Base-by-base conservation (phyloP, 2,113 vertebrate species). In the Myotis brandtii region DNA sequence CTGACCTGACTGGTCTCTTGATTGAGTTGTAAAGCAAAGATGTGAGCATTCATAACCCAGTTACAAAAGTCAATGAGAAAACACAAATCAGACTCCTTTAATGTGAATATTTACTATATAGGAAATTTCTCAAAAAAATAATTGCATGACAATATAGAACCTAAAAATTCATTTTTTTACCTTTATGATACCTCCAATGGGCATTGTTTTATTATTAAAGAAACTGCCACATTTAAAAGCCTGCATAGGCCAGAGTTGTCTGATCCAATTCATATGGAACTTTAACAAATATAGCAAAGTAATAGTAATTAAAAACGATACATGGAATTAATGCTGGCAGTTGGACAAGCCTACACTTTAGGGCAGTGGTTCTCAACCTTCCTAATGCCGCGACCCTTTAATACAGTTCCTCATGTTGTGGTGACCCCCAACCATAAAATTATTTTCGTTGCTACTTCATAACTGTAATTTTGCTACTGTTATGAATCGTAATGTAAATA, bases 31-130 rank as follows among this genome's bases (percentile, higher is more conserved):
- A 80, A 70, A 80, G 66, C 75, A 95, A 83, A 89, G 40, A 48
- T 54, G 59, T 32, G 20, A 75, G 32, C 30, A 54, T 73, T 80
- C 25, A 72, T 20, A 32, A 64, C 14, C 46, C 56, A 73, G 16
- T 95, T 87, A 88, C 40, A 84, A 88, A 89, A 8, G 46, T 75
- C 54, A 85, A 21, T 48, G 72, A 87, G 72, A 88, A 93, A 95
- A 92, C 17, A 79, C 75, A 92, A 87, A 79, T n/a, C 73, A 43
- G 30, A 43, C 40, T 82, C 34, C 27, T 93, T 90, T 70, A 46
- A 43, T 25, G 13, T 85, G 66, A 48, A 54, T 13, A 77, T 86
- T 83, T 86, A 48, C 83, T 67, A 59, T 48, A 50, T 59, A 43
- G 16, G 13, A 91, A 72, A 48, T 79, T 94, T 64, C 50, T 64